phyloP scores from a whole-genome alignment of 64 coral and sea anemone species.

The Pocillopora damicornis region DNA sequence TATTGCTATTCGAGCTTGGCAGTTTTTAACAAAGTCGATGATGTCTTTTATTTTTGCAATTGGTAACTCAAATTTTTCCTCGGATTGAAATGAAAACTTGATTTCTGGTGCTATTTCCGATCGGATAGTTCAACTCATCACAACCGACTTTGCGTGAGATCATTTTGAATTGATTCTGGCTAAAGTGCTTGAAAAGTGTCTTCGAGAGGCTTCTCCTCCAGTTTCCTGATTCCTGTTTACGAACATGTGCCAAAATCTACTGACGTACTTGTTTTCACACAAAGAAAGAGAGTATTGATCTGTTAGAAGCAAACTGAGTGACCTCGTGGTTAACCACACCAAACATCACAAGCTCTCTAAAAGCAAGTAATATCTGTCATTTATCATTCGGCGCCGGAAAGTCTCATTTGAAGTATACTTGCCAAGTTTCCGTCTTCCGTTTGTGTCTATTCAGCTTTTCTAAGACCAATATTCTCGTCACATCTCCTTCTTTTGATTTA shows the following conservation, averaged over 20 bases:
- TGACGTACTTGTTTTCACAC: neutral
- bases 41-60: too few species aligned
- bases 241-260: neutral
- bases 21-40: too few species aligned
- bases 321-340: slow-evolving; percentile 11
- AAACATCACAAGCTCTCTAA: neutral
- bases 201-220: neutral
- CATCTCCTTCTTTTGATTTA: too few species aligned
- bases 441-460: too few species aligned
- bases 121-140: neutral
- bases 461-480: too few species aligned
- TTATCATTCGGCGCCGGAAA: neutral
- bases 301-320: neutral
- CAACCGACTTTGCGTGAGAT: neutral
- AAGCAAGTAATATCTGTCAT: neutral
- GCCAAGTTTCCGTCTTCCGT: neutral
- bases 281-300: neutral
- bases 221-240: slow-evolving; percentile 14
- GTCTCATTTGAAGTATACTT: neutral
- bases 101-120: neutral
- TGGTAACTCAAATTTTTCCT: too few species aligned
- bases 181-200: neutral
- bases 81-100: too few species aligned
- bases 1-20: too few species aligned
- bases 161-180: neutral